Base-by-base conservation (phyloP, 1,140 invertebrate genomes). In the Drosophila arizonae region DNA sequence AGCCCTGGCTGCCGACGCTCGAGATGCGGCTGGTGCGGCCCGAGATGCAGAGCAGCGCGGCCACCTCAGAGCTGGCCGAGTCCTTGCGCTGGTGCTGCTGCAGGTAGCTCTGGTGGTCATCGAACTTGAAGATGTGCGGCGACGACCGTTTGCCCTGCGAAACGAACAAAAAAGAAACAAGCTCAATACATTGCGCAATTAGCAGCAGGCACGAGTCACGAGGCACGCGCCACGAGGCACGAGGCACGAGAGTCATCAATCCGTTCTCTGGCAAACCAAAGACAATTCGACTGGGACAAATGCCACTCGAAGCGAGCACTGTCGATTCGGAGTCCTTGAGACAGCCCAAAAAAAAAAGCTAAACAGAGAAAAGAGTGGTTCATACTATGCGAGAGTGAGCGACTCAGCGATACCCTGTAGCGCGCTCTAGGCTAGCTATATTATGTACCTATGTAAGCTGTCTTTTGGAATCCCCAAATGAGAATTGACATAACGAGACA, bases 11-110 rank as follows among this genome's bases (percentile, higher is more conserved):
- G 62, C 94, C 95, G n/a, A 96, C 94, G 63, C 95, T 96, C 2
- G 96, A 97, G 63, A 97, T 92, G 48, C 96, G 94, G 50, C 95
- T 96, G 10, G 96, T 96, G 76, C 96, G 93, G 6, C 96, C 96
- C 10, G 96, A 96, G 79, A 97, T 96, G 56, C 95, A 96, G 9
- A 97, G 93, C 21, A 97, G 90, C 5, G 95, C 95, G 6, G 91
- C 91, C 30, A 92, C 91, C 67, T 92, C 91, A 1, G 90, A 91
- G 52, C 95, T 95, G 91, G 96, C 96, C 1, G 95, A 96, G 79
- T 97, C 96, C 84, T 96, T 96, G 48, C 96, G 93, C 58, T 95
- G 94, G 71, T 95, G 94, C 46, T 94, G 93, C 50, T 93, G 91
- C 61, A 92, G 78, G 51, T 92, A 92, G 58, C 93, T 93, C 69